Evolutionary conservation across 2,113 vertebrate species (phyloP).

Genomic region (Mustelus asterias): DNA sequence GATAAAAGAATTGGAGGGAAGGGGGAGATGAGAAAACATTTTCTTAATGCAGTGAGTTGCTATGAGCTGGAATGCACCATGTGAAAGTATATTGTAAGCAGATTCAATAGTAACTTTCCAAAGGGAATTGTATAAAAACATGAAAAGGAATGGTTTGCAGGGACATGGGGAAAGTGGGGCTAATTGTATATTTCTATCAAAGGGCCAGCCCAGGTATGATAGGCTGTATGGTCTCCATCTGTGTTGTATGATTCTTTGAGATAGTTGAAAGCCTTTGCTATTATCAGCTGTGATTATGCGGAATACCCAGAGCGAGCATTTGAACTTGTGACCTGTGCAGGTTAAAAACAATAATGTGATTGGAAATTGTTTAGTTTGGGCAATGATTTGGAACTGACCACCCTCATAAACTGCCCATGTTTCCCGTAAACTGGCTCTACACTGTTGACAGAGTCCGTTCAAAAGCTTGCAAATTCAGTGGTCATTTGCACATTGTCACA

Average conservation of each 20-base stretch:
- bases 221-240: background rate
- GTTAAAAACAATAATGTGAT: background rate
- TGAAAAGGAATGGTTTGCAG: background rate
- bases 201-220: background rate
- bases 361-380: background rate
- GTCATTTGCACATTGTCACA: background rate
- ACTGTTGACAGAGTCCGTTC: background rate
- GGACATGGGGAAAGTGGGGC: background rate
- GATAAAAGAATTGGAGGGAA: background rate
- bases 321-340: background rate
- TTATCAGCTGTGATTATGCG: background rate
- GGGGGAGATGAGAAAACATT: background rate
- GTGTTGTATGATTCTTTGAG: background rate
- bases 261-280: background rate
- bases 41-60: background rate
- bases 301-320: background rate
- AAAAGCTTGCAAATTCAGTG: background rate
- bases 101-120: background rate
- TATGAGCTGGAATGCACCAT: background rate
- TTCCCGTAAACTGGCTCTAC: too few species aligned
- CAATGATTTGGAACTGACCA: background rate
- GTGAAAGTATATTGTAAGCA: background rate
- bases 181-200: background rate
- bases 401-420: background rate
- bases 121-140: background rate